Evolutionary conservation across 2,797 vertebrate species (phyloP), one percentile per base, ranked within the genome.

Genomic region (Meda fulgida): DNA sequence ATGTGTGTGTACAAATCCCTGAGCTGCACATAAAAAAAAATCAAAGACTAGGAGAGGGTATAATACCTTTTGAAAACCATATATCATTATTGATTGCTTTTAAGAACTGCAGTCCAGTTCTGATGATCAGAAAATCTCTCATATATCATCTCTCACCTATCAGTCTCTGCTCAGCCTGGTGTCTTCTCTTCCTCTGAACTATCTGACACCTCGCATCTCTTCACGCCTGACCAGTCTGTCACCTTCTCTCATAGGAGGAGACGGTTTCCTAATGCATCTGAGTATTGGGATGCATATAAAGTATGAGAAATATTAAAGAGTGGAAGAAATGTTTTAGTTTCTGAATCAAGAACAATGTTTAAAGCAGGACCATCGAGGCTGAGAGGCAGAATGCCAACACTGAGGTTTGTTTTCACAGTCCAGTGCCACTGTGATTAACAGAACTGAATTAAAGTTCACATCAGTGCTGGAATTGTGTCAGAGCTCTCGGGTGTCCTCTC

Each of bases 151-250:
- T 76, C 73, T 78, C 71, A 85, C 73, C 46, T 60, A 60, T 78
- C 75, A 69, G 29, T 72, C 80, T 60, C 46, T 78, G 38, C 75
- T 65, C 66, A 65, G 40, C 46, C 21, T 8, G 2, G 34, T 21
- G 60, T 77, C 71, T 58, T 46, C 51, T 48, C 46, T 19, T 46
- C 34, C 53, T 86, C 65, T 60, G 38, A 60, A 36, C 36, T 43
- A 13, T 71, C 67, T 26, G 43, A 63, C 75, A 83, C 84, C 13
- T 26, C 40, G 40, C 43, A 70, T 26, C 80, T 85, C 67, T 55
- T 81, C 60, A 78, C 40, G 16, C 81, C 60, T 29, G 67, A 82
- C 66, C 80, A 29, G 60, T 85, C 79, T 53, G 58, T 65, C 73
- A 73, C n/a, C 36, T 78, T 51, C 51, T 79, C 31, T 79, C 43